Conservation (phyloP, 2,113 vertebrate genomes). For the Toxostoma redivivum region DNA sequence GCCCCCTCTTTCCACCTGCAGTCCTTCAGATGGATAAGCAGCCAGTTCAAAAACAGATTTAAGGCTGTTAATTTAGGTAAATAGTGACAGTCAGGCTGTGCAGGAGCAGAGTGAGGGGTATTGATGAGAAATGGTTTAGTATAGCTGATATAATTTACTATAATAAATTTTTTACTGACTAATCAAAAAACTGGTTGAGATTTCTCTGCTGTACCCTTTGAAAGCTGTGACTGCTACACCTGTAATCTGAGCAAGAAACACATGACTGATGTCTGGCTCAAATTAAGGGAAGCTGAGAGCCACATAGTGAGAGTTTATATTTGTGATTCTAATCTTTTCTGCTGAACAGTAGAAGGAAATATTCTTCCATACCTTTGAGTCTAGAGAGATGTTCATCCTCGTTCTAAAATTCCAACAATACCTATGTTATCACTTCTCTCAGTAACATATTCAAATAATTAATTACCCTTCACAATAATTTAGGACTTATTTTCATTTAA, state of each 20-base stretch:
- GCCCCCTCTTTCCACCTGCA: background rate
- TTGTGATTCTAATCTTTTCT: background rate
- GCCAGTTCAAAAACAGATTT: background rate
- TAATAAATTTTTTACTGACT: background rate
- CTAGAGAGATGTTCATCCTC: background rate
- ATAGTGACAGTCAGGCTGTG: background rate
- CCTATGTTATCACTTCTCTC: background rate
- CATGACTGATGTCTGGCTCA: background rate
- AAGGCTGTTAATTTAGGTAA: background rate
- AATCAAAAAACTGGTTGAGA: background rate
- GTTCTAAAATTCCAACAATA: background rate
- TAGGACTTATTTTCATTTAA: background rate
- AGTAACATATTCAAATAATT: background rate
- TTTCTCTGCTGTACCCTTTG: background rate
- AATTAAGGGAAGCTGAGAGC: background rate
- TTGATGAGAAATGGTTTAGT: background rate
- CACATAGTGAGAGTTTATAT: background rate
- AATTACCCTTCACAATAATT: background rate
- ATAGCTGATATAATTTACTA: background rate
- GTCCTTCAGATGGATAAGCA: background rate
- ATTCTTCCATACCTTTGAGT: background rate
- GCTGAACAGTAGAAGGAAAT: background rate
- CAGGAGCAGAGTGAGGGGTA: background rate
- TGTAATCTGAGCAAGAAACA: background rate
- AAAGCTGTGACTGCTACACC: background rate